A percentile compares a stretch with the other conserved stretches of the same genome.
Evolutionary conservation across 2,797 vertebrate genomes (phyloP).

Genomic region (Squalus acanthias): DNA sequence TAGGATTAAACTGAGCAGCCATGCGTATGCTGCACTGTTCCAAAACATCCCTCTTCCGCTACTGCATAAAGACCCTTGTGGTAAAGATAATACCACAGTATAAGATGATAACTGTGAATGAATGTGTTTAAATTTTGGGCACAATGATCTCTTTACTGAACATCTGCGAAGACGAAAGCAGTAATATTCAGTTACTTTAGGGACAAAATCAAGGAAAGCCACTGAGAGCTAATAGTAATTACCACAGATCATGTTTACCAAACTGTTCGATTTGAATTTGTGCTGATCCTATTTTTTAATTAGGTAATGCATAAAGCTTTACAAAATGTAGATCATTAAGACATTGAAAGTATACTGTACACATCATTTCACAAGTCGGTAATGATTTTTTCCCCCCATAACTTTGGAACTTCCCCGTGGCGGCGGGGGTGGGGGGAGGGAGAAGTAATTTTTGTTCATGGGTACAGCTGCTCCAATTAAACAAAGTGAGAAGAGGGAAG

Average conservation of each 20-base stretch:
- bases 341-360: neutral
- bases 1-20: neutral
- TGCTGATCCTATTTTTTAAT: slow-evolving; percentile 3
- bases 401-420: neutral
- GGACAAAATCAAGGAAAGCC: neutral
- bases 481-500: neutral
- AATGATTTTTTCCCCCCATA: neutral
- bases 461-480: neutral
- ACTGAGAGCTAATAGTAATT: neutral
- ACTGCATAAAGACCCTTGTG: neutral
- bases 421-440: neutral
- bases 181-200: neutral
- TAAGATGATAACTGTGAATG: neutral
- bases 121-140: neutral
- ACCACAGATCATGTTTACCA: neutral
- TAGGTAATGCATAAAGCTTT: neutral
- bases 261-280: neutral
- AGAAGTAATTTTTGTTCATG: neutral
- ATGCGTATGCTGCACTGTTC: neutral
- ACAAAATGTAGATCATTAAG: neutral
- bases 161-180: neutral
- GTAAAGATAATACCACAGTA: neutral
- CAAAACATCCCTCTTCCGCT: neutral
- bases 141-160: neutral
- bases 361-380: neutral